These are phyloP conservation scores for Himalopsyche phryganea DNA, from an alignment of 1,140 invertebrate species.

Conservation along the genomic window DNA sequence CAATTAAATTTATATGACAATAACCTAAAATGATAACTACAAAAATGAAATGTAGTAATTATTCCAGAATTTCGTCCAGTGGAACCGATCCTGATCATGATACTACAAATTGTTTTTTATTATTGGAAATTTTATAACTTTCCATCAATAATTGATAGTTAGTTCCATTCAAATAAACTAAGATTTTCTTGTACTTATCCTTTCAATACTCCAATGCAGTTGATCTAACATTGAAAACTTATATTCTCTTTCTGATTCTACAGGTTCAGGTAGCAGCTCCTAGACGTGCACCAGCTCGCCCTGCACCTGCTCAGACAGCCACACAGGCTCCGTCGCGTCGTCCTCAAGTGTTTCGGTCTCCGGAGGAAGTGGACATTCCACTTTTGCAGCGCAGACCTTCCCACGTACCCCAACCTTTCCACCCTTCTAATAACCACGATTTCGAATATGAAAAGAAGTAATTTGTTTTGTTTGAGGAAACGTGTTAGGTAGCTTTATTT, in stretches of 20 bases:
- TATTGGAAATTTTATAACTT: too few species aligned
- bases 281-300: slow-evolving; percentile 31
- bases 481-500: slow-evolving; percentile 4
- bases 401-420: slow-evolving; percentile 46
- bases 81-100: too few species aligned
- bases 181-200: too few species aligned
- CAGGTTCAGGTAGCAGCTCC: slow-evolving; percentile 42
- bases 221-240: too few species aligned
- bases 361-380: slow-evolving; percentile 82
- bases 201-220: too few species aligned
- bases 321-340: slow-evolving; percentile 41
- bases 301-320: slow-evolving; percentile 38
- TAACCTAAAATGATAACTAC: too few species aligned
- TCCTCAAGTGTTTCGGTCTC: slow-evolving; percentile 73
- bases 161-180: too few species aligned
- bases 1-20: too few species aligned
- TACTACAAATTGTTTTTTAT: too few species aligned
- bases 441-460: slow-evolving; percentile 42
- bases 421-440: slow-evolving; percentile 36
- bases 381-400: slow-evolving; percentile 67
- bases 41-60: too few species aligned
- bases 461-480: slow-evolving; percentile 7
- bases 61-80: too few species aligned
- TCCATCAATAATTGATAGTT: too few species aligned
- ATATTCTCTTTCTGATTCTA: not conserved